phyloP scores from a whole-genome alignment of 2,113 vertebrate species.

The Cephalophus harveyi region DNA sequence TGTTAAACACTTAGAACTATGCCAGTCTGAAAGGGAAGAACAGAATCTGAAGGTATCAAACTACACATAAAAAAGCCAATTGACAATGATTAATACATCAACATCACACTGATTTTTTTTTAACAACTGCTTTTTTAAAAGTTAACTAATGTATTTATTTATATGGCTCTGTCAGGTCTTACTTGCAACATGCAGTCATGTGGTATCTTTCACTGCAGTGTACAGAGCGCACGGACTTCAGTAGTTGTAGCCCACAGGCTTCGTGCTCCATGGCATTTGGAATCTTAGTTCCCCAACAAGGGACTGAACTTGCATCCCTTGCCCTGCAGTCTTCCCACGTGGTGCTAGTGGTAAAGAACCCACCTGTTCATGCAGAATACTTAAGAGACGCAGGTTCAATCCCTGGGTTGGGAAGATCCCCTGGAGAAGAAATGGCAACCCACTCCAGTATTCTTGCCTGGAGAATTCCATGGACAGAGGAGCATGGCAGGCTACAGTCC shows the following conservation, averaged over 20 bases:
- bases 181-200: not conserved
- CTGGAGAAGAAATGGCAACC: too few species aligned
- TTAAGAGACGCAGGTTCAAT: not conserved
- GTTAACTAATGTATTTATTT: not conserved
- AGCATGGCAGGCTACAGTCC: too few species aligned
- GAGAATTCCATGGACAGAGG: too few species aligned
- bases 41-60: not conserved
- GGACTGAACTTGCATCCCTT: not conserved
- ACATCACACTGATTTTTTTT: conserved; percentile 17
- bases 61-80: not conserved
- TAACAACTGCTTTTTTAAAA: not conserved
- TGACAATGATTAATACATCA: conserved; percentile 10
- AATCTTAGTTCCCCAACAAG: not conserved
- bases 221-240: not conserved
- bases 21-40: not conserved
- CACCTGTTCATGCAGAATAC: not conserved
- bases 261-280: not conserved
- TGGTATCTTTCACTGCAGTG: not conserved
- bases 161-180: not conserved
- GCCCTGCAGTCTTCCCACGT: not conserved
- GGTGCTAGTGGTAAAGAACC: not conserved
- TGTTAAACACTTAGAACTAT: conserved; percentile 33
- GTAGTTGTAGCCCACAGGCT: not conserved
- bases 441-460: too few species aligned
- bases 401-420: too few species aligned